Conservation (phyloP, 1,140 invertebrate species). For the Rhynchophorus ferrugineus region DNA sequence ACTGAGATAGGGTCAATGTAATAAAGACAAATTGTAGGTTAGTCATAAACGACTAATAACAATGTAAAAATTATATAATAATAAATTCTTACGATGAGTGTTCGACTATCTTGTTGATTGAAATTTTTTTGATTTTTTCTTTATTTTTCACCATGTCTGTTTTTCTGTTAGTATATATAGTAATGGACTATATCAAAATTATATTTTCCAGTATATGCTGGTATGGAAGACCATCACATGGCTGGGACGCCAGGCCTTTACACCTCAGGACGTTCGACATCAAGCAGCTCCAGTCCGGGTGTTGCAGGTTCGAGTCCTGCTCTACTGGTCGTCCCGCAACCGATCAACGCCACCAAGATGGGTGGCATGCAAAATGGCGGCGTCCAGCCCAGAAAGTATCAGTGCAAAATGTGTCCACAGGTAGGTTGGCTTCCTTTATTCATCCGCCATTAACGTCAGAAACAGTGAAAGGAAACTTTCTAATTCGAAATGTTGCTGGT, state of each 20-base stretch:
- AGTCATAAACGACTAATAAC: too few relatives aligned
- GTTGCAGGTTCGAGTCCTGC: conserved; percentile 47
- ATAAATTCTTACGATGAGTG: too few relatives aligned
- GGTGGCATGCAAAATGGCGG: conserved; percentile 49
- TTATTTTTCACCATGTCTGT: too few relatives aligned
- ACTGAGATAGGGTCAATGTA: too few relatives aligned
- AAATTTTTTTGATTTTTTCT: too few relatives aligned
- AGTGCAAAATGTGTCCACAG: conserved; percentile 98
- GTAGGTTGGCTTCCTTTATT: conserved; percentile 53
- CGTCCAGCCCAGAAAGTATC: conserved; percentile 69
- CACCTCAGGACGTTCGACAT: conserved; percentile 38
- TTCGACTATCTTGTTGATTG: too few relatives aligned
- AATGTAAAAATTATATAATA: too few relatives aligned
- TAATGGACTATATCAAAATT: too few relatives aligned
- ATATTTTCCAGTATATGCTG: conserved; percentile 22
- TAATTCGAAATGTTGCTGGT: too few relatives aligned
- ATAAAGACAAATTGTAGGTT: too few relatives aligned
- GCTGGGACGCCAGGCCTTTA: conserved; percentile 34
- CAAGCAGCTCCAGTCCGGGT: conserved; percentile 42
- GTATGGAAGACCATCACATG: conserved; percentile 40
- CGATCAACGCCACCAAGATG: conserved; percentile 72
- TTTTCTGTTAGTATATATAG: too few relatives aligned
- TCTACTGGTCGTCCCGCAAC: conserved; percentile 85
- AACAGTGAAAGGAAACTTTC: not conserved
- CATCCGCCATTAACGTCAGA: not conserved